phyloP scores from a whole-genome alignment of 2,113 vertebrate species.

The Thamnophis sirtalis region DNA sequence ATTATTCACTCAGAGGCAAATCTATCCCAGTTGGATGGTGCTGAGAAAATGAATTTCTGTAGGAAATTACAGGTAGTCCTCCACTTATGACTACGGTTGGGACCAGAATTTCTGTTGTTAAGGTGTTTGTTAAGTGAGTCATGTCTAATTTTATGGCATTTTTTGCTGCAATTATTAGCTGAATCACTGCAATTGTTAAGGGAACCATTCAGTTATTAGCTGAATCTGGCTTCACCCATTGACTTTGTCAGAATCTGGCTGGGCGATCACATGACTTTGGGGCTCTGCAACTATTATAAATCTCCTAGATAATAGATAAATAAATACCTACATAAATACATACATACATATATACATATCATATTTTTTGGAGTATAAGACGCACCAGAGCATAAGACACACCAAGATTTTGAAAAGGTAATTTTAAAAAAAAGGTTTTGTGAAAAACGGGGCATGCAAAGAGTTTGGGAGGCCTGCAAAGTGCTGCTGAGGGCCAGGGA shows the following conservation, averaged over 20 bases:
- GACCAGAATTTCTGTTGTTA: background rate
- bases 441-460: too few relatives aligned
- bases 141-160: background rate
- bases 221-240: background rate
- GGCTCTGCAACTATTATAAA: background rate
- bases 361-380: too few relatives aligned
- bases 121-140: background rate
- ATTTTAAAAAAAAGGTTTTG: too few relatives aligned
- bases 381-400: too few relatives aligned
- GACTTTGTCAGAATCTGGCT: background rate
- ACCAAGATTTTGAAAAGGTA: too few relatives aligned
- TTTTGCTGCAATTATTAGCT: background rate
- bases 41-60: slow-evolving; percentile 22
- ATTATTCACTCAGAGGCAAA: background rate
- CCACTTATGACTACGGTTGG: background rate
- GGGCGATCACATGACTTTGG: background rate
- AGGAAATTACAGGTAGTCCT: background rate
- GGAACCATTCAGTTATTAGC: background rate
- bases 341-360: too few relatives aligned
- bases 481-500: too few relatives aligned
- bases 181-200: background rate
- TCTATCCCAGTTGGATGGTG: background rate
- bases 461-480: too few relatives aligned
- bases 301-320: too few relatives aligned
- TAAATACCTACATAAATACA: too few relatives aligned